These are phyloP conservation scores for Spisula solida DNA, from an alignment of 2,888 invertebrate species.

Conservation along the genomic window DNA sequence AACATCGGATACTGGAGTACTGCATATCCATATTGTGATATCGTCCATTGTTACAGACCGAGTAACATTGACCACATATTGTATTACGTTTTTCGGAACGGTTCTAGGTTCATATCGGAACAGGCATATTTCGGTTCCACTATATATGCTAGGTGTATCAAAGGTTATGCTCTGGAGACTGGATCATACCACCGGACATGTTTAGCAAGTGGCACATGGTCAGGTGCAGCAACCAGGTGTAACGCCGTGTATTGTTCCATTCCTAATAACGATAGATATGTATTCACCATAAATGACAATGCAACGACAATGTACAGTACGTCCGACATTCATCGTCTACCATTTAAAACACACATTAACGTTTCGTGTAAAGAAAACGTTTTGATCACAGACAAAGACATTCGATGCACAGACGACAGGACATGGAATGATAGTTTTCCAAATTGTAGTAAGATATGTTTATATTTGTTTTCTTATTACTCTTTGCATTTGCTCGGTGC, in stretches of 20 bases:
- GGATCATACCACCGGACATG: not conserved
- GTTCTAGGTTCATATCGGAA: not conserved
- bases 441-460: not conserved
- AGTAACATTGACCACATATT: not conserved
- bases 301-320: not conserved
- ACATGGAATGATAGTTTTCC: not conserved
- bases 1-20: too few relatives aligned
- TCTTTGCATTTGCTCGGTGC: too few relatives aligned
- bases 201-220: not conserved
- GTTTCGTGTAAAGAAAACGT: not conserved
- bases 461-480: not conserved
- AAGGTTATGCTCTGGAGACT: not conserved
- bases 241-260: not conserved
- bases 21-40: not conserved
- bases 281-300: not conserved
- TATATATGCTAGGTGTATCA: not conserved
- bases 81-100: not conserved
- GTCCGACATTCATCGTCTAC: not conserved
- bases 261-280: not conserved
- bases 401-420: not conserved
- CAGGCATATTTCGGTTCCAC: not conserved
- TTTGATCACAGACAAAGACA: not conserved
- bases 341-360: not conserved
- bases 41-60: not conserved
- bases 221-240: not conserved